phyloP scores from a whole-genome alignment of 2,113 vertebrate species.

The Henicopernis longicauda region DNA sequence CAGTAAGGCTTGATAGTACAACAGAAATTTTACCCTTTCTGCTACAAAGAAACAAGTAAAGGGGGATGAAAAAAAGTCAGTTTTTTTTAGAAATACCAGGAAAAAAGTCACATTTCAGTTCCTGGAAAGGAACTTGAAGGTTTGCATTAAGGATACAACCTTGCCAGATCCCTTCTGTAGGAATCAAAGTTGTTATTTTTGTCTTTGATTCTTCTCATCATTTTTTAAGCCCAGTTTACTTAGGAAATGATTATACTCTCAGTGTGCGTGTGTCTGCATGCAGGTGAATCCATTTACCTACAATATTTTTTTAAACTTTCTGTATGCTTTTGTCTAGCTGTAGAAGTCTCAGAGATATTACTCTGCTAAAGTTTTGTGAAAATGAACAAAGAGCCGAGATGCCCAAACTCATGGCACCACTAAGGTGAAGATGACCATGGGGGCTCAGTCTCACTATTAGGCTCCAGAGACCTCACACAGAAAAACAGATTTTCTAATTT shows the following conservation, averaged over 20 bases:
- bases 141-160: background rate
- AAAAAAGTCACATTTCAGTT: background rate
- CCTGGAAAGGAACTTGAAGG: background rate
- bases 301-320: background rate
- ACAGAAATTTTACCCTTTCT: background rate
- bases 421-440: background rate
- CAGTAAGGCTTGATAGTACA: background rate
- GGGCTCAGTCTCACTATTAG: background rate
- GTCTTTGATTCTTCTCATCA: background rate
- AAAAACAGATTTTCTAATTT: background rate
- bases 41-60: background rate
- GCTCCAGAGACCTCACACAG: background rate
- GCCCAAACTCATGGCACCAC: background rate
- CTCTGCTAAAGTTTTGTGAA: background rate
- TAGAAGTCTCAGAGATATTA: background rate
- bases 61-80: background rate
- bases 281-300: background rate
- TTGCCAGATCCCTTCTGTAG: background rate
- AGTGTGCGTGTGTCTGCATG: background rate
- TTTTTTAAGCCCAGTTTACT: background rate
- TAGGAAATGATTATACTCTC: background rate
- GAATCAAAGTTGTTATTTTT: background rate
- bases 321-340: background rate
- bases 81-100: background rate
- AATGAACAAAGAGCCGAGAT: background rate